Base-by-base conservation (phyloP, 2,888 invertebrate species). In the Oegoconia quadripuncta region DNA sequence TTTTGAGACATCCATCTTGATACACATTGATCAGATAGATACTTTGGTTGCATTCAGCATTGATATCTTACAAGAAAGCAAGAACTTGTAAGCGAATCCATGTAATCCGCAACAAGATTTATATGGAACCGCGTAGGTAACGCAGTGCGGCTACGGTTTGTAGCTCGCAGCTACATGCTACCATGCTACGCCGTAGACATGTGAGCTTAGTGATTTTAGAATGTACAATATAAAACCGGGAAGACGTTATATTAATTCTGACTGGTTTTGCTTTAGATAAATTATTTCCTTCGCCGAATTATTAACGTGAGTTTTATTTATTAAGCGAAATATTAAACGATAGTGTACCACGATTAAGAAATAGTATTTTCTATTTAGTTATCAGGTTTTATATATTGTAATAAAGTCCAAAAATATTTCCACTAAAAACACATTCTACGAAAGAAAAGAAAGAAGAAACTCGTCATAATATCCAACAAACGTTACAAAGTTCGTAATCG, bases 21-120 rank as follows among this genome's bases (percentile, higher is more conserved):
- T n/a, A n/a, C n/a, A 23, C 5, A 3, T n/a, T 23, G 3, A 9
- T 3, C 23, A 11, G 18, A 37, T 26, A 12, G 22, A 32, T 27
- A 66, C 58, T 71, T 70, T 69, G 56, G 59, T 64, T 62, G 66
- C 66, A 67, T 59, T 61, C 63, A 59, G 66, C 66, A 70, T 69
- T 71, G 74, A 74, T 70, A 71, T 67, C 70, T 66, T 60, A 57
- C 56, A 59, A 70, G 63, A 64, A 64, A 69, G 64, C 64, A 71
- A 71, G 73, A 74, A 76, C 73, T 74, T 74, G 73, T 73, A 65
- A 76, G 70, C 60, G 66, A 66, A 75, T 73, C 67, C 64, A 48
- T 63, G 64, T 79, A 80, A 81, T 80, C 77, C 74, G 59, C 57
- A 42, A 57, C 56, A 62, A 76, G 78, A 80, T 80, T 78, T 80